These are phyloP conservation scores for Dryas iulia DNA, from an alignment of 1,140 invertebrate species.

Conservation along the genomic window DNA sequence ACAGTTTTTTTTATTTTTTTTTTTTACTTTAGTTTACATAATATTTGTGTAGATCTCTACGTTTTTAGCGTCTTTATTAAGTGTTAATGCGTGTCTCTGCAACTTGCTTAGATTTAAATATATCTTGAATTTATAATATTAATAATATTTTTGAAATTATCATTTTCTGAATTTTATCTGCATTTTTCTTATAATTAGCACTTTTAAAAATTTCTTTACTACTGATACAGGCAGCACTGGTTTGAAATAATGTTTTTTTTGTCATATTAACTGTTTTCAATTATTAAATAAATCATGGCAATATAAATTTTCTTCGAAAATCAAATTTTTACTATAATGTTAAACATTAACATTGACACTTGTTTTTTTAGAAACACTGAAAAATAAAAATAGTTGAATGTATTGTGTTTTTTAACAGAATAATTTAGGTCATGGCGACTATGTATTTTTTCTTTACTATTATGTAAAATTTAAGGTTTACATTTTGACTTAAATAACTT, in stretches of 20 bases:
- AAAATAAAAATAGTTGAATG: background rate
- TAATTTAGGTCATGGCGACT: background rate
- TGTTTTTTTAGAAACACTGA: background rate
- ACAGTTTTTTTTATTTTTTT: too few species aligned
- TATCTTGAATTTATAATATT: background rate
- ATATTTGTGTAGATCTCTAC: background rate
- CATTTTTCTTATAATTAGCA: background rate
- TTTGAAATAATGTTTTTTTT: background rate
- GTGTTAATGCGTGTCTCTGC: conserved; percentile 2
- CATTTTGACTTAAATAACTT: background rate
- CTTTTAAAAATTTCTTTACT: background rate
- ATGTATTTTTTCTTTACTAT: background rate
- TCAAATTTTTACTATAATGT: background rate
- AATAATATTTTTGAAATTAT: background rate
- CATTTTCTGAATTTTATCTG: background rate
- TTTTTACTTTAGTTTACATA: too few species aligned
- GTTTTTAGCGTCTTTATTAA: background rate
- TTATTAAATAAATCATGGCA: background rate
- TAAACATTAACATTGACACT: background rate
- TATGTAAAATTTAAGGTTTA: background rate
- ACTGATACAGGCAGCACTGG: background rate
- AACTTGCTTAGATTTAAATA: conserved; percentile 8
- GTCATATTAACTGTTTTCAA: background rate
- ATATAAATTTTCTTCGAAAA: background rate
- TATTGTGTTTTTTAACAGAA: background rate